Conservation (phyloP, 2,797 vertebrate genomes). For the Pipistrellus nathusii region DNA sequence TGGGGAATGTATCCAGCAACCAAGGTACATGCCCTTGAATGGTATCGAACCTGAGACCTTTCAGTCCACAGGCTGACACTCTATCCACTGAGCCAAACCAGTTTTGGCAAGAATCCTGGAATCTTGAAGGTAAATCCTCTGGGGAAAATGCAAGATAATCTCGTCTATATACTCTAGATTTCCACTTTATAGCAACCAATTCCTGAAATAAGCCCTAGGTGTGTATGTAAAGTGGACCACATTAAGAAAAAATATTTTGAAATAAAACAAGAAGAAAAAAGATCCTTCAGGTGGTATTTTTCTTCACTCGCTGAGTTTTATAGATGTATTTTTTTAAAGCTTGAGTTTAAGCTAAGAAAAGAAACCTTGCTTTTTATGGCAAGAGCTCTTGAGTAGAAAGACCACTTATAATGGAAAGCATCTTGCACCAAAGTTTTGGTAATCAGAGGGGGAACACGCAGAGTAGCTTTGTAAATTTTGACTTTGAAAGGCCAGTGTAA, state of each 20-base stretch:
- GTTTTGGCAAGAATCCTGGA: neutral
- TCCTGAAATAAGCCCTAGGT: slow-evolving; percentile 33
- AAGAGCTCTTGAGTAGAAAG: slow-evolving; percentile 76
- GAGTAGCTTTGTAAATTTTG: slow-evolving; percentile 73
- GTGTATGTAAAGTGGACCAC: slow-evolving; percentile 53
- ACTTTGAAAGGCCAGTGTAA: slow-evolving; percentile 78
- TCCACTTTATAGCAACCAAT: neutral
- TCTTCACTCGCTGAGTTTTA: slow-evolving; percentile 79
- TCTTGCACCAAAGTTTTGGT: slow-evolving; percentile 79
- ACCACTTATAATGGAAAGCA: slow-evolving; percentile 81
- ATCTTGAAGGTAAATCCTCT: neutral
- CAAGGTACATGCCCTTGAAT: too few species aligned
- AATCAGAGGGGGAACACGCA: slow-evolving; percentile 58
- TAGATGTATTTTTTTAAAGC: slow-evolving; percentile 80
- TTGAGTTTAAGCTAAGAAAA: slow-evolving; percentile 80
- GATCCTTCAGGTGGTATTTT: slow-evolving; percentile 69
- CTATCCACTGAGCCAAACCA: too few species aligned
- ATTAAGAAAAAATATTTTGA: slow-evolving; percentile 79
- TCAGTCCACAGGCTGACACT: too few species aligned
- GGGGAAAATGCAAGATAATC: neutral
- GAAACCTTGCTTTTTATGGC: slow-evolving; percentile 82
- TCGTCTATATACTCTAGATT: slow-evolving; percentile 5
- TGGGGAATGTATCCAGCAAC: too few species aligned
- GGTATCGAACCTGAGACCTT: too few species aligned
- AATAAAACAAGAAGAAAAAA: slow-evolving; percentile 83